Evolutionary conservation across 2,888 invertebrate genomes (phyloP), one percentile per base, ranked within the genome.

Genomic region (Mythimna loreyi): DNA sequence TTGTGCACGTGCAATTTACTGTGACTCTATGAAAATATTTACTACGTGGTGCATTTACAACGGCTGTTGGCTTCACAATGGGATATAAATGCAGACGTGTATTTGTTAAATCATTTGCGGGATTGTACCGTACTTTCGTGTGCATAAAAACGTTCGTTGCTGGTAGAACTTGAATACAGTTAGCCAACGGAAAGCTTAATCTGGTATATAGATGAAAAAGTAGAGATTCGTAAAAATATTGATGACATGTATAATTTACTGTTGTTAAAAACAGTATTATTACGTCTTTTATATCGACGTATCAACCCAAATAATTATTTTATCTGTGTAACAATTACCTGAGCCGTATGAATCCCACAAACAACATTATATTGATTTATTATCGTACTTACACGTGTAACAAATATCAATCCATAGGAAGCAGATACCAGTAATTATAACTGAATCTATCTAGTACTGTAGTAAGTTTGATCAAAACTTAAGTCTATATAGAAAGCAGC

Each of bases 1-100:
- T 87, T 83, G 81, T 83, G 82, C 90, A 89, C 88, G 88, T 89
- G 89, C 87, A 89, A 87, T 89, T 88, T 87, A 89, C 86, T 82
- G 82, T 81, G 82, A 85, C 83, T 84, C 81, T 79, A 83, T 86
- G 85, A 81, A 82, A 80, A 72, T 75, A 76, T 81, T 82, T 81
- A 81, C 66, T 69, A 76, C 72, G 63, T 57, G 55, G 67, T 66
- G 72, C 63, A 73, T 76, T 80, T 77, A 80, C 72, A 70, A 64
- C 71, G 69, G 72, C 67, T 61, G 71, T 75, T 84, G 72, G 60
- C 62, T 72, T 50, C 67, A 81, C 75, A 81, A 76, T 80, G 58
- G 72, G 64, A 78, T 69, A 81, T 78, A 77, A 81, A 84, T 80
- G 72, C 78, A 67, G 70, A 78, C 74, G 71, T 63, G 73, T 75